Percentiles rank a stretch among this genome's conserved stretches.
Conservation (phyloP, 2,888 invertebrate species). For the Acleris holmiana region DNA sequence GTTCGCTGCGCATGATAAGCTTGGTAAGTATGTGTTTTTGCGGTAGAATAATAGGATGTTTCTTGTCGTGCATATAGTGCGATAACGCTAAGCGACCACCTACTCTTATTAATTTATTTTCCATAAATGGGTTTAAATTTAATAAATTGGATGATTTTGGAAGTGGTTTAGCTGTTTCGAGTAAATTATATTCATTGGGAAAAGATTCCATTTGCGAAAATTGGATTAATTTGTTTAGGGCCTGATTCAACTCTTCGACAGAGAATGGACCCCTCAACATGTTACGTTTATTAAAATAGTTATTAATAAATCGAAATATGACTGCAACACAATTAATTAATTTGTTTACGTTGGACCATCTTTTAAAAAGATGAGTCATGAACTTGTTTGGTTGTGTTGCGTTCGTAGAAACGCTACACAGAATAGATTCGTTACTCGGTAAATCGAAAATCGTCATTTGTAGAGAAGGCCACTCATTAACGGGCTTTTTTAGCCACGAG, state of each 20-base stretch:
- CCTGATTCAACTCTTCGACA: neutral
- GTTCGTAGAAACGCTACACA: no score
- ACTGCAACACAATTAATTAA: neutral
- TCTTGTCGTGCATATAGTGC: neutral
- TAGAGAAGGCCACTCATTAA: no score
- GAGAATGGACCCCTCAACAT: neutral
- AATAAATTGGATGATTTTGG: neutral
- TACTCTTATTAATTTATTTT: neutral
- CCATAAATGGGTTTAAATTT: neutral
- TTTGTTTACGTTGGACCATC: neutral
- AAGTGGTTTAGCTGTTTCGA: neutral
- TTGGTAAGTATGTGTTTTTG: no score
- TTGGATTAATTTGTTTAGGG: neutral
- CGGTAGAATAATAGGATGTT: no score
- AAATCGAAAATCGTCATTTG: no score
- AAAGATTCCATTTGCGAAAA: neutral
- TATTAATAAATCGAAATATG: neutral
- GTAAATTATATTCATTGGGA: neutral
- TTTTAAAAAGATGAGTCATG: no score
- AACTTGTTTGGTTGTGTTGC: no score
- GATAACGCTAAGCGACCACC: neutral
- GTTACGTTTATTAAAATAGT: neutral
- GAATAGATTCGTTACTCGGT: no score
- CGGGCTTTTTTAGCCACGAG: neutral
- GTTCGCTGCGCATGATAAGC: no score